Conservation (phyloP, 2,888 invertebrate species). For the Morinoia aosen region DNA sequence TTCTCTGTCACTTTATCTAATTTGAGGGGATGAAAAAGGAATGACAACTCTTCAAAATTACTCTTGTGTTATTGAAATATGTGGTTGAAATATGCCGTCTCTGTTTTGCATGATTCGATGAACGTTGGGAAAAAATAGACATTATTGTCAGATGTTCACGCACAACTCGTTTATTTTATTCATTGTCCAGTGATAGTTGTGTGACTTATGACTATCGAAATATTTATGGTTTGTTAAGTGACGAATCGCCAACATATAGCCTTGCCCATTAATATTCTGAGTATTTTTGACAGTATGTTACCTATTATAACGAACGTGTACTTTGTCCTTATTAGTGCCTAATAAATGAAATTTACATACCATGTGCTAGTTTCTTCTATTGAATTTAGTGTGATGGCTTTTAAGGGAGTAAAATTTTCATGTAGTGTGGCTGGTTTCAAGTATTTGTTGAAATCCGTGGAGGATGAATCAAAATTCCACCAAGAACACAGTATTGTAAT, state of each 20-base stretch:
- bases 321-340: not conserved
- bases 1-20: not conserved
- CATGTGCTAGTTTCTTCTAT: not conserved
- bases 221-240: not conserved
- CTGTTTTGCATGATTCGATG: not conserved
- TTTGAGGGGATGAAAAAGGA: not conserved
- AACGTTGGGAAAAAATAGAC: not conserved
- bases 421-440: not conserved
- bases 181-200: not conserved
- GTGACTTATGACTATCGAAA: not conserved
- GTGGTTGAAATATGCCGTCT: not conserved
- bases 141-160: not conserved
- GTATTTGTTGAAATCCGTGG: not conserved
- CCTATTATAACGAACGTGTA: not conserved
- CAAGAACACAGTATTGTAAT: not conserved
- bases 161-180: not conserved
- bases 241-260: not conserved
- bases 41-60: not conserved
- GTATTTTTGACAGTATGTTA: not conserved
- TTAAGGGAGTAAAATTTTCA: not conserved
- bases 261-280: not conserved
- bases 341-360: not conserved
- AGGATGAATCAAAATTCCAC: not conserved
- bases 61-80: not conserved
- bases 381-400: not conserved